Conservation (phyloP, 2,888 invertebrate genomes). For the Pseudococcus longispinus region DNA sequence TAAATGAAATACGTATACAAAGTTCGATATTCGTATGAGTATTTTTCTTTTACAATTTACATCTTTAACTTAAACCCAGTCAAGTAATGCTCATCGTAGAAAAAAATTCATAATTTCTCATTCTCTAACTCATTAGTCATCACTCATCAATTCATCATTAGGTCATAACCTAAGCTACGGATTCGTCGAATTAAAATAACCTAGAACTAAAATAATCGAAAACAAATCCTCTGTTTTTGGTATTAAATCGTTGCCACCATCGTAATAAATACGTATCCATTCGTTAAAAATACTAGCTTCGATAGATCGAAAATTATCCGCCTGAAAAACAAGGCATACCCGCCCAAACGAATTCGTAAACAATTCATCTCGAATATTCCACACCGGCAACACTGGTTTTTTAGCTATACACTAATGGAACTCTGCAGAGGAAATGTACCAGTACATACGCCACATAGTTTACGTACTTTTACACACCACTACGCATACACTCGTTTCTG, state of each 20-base stretch:
- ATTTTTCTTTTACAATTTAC: no score
- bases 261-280: not conserved
- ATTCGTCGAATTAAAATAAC: not conserved
- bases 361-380: not conserved
- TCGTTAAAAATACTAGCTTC: not conserved
- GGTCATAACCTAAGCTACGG: not conserved
- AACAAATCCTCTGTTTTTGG: not conserved
- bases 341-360: not conserved
- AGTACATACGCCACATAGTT: not conserved
- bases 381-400: not conserved
- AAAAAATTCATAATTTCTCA: not conserved
- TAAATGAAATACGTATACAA: no score
- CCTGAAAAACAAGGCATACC: not conserved
- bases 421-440: not conserved
- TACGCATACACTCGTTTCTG: not conserved
- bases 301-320: not conserved
- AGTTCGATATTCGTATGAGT: no score
- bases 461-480: not conserved
- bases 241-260: not conserved
- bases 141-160: no score
- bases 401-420: not conserved
- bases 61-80: no score
- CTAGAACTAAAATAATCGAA: not conserved
- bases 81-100: not conserved
- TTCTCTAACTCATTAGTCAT: not conserved